A percentile compares a stretch with the other conserved stretches of the same genome.
Conservation (phyloP, 2,888 invertebrate species). For the Volucella inanis region DNA sequence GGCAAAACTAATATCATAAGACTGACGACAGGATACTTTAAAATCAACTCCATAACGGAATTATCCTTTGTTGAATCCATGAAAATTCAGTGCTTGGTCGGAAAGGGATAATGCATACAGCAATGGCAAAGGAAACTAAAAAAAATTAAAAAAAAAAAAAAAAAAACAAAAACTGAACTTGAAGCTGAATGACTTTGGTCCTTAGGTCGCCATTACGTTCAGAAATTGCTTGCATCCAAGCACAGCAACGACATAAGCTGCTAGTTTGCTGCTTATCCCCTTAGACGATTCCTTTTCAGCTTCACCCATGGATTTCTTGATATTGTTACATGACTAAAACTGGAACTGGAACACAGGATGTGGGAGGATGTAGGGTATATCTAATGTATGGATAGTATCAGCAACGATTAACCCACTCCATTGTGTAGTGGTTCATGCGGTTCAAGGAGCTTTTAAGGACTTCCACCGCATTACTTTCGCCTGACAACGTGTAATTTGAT, state of each 20-base stretch:
- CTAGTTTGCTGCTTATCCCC: constrained; percentile 71
- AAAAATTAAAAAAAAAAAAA: neutral
- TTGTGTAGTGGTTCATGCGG: constrained; percentile 32
- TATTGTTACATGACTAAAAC: constrained; percentile 1
- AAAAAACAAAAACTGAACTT: constrained; percentile 17
- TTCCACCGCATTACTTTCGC: constrained; percentile 28
- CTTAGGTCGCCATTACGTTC: constrained; percentile 56
- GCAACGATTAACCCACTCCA: constrained; percentile 48
- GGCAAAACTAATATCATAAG: too few relatives aligned
- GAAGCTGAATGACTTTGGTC: constrained; percentile 41
- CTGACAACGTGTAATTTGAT: constrained; percentile 46
- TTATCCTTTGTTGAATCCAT: constrained; percentile 43
- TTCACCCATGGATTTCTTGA: constrained; percentile 49
- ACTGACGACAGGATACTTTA: neutral
- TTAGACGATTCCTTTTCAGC: constrained; percentile 59
- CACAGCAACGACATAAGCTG: constrained; percentile 63
- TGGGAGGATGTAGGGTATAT: constrained; percentile 4
- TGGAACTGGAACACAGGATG: neutral
- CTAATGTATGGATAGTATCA: neutral
- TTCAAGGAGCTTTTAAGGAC: constrained; percentile 30
- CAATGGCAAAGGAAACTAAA: too few relatives aligned
- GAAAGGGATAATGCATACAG: constrained; percentile 1
- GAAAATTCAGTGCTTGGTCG: constrained; percentile 43
- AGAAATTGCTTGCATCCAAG: constrained; percentile 37
- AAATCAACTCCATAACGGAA: constrained; percentile 41